These are phyloP conservation scores for Sclerurus mexicanus DNA, from an alignment of 2,113 vertebrate species.

Conservation along the genomic window DNA sequence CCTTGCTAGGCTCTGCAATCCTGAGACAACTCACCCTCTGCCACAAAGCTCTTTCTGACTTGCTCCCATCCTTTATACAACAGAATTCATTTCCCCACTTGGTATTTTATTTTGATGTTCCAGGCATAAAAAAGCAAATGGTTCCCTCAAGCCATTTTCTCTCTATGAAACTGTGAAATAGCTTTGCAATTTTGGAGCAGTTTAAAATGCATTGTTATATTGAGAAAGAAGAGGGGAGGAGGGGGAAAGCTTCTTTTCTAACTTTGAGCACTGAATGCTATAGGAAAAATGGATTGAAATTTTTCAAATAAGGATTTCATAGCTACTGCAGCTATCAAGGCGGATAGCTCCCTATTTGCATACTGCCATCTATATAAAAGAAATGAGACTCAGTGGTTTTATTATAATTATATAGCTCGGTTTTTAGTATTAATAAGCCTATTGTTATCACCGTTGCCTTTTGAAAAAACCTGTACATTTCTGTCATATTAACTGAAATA, in stretches of 20 bases:
- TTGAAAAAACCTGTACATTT: neutral
- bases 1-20: neutral
- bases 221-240: slow-evolving; percentile 42
- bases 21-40: neutral
- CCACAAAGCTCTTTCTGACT: neutral
- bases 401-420: slow-evolving; percentile 57
- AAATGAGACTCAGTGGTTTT: slow-evolving; percentile 33
- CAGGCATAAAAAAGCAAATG: slow-evolving; percentile 72
- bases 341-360: neutral
- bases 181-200: slow-evolving; percentile 74
- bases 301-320: slow-evolving; percentile 46
- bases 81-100: slow-evolving; percentile 68
- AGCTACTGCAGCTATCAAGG: slow-evolving; percentile 28
- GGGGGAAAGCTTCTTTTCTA: slow-evolving; percentile 14
- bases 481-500: slow-evolving; percentile 42
- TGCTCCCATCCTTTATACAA: neutral
- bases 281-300: slow-evolving; percentile 48
- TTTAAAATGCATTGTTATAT: slow-evolving; percentile 77
- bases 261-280: slow-evolving; percentile 33
- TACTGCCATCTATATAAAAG: slow-evolving; percentile 27
- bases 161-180: slow-evolving; percentile 73
- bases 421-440: slow-evolving; percentile 63
- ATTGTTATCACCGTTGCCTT: slow-evolving; percentile 57
- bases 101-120: slow-evolving; percentile 77
- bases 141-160: slow-evolving; percentile 76